Base-by-base conservation (phyloP, 2,888 invertebrate species). In the Apodemia duryi region DNA sequence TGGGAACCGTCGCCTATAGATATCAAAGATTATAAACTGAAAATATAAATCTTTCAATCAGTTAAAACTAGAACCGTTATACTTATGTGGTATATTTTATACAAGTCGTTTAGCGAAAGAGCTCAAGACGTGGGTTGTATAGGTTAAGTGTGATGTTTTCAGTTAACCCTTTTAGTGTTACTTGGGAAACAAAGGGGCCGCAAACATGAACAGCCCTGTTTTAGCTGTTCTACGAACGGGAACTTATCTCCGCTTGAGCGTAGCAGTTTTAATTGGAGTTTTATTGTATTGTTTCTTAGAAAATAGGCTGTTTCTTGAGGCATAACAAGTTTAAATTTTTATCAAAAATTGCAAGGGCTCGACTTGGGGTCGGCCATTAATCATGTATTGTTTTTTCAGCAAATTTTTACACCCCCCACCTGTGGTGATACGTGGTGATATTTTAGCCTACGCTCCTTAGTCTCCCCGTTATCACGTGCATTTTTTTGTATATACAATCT, bases 111-210 rank as follows among this genome's bases (percentile, higher is more conserved):
- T 57, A 57, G 57, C 32, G 13, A 32, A 57, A 35, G 57, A 13
- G 32, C 54, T 11, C 57, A 35, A 57, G 57, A 13, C 11, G 57
- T 32, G 57, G 29, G 29, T 57, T 57, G 73, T 69, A 68, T 75
- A 79, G 80, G 80, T 79, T 82, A 82, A 83, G 80, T 80, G 81
- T 74, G 74, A 73, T 76, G 77, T 78, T 79, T 83, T 77, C 78
- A 81, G 78, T 81, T 84, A 85, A 86, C 83, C 85, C 86, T 83
- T 86, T 84, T 82, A 83, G 82, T 80, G 57, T 57, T 57, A 57
- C 32, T 57, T 75, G 72, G 71, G 66, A 76, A 81, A 85, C 83
- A 85, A 86, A 84, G 81, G 81, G 78, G 71, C 72, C 73, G 77
- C 81, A 78, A 84, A 83, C 80, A 78, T 72, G 73, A 63, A 68